Conservation (phyloP, 2,113 vertebrate genomes). For the Peromyscus maniculatus region DNA sequence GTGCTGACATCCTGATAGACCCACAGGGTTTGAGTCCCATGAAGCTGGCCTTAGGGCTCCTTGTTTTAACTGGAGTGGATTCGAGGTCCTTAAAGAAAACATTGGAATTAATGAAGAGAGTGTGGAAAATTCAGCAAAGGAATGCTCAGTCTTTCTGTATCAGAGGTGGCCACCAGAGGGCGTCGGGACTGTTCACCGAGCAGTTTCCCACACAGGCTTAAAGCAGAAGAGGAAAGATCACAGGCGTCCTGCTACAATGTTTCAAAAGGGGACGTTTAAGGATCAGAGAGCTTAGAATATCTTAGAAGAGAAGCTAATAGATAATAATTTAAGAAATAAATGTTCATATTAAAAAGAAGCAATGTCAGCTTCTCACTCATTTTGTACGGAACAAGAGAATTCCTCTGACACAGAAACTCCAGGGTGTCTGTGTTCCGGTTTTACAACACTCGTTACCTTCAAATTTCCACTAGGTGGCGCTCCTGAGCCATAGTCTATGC, state of each 20-base stretch:
- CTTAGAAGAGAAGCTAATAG: not conserved
- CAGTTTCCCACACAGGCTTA: not conserved
- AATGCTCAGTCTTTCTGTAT: not conserved
- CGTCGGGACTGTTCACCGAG: not conserved
- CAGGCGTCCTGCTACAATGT: not conserved
- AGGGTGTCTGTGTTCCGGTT: not conserved
- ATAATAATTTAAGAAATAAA: not conserved
- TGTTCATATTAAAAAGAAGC: not conserved
- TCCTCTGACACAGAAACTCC: not conserved
- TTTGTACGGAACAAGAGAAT: not conserved
- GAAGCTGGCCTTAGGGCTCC: not conserved
- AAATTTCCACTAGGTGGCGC: constrained; percentile 86
- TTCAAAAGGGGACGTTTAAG: not conserved
- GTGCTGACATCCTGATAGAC: not conserved
- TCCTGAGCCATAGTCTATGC: constrained; percentile 66
- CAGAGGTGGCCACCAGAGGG: not conserved
- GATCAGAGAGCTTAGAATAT: not conserved
- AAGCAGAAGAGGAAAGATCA: not conserved
- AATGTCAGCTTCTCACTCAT: not conserved
- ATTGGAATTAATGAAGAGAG: not conserved
- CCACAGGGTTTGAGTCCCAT: not conserved
- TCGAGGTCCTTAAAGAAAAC: not conserved
- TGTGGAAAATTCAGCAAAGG: not conserved
- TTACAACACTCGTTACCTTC: not conserved
- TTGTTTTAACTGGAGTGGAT: not conserved